These are phyloP conservation scores for Falco concolor DNA, from an alignment of 2,797 vertebrate species.

Conservation along the genomic window DNA sequence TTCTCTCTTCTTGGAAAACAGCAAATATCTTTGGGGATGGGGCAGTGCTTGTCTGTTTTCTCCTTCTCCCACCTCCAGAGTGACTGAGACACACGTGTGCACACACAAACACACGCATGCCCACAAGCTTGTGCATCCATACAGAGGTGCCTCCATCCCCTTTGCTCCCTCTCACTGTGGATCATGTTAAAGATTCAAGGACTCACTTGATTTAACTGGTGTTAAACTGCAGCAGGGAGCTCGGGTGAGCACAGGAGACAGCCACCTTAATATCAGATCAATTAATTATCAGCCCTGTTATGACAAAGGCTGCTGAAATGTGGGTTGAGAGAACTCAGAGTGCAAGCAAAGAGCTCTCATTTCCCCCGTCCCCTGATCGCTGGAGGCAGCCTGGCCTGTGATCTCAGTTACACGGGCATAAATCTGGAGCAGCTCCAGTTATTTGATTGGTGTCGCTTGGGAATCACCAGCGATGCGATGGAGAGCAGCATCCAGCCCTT, in stretches of 20 bases:
- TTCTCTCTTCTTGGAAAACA: neutral
- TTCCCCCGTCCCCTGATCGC: neutral
- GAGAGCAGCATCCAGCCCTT: neutral
- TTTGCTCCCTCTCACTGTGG: neutral
- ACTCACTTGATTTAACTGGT: neutral
- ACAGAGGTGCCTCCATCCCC: neutral
- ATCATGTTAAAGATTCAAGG: neutral
- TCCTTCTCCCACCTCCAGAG: neutral
- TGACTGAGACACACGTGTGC: rapidly evolving
- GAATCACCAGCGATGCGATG: neutral
- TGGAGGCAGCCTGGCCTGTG: constrained; percentile 1
- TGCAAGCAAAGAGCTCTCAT: neutral
- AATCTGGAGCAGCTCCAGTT: neutral
- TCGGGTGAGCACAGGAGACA: neutral
- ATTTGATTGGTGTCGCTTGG: neutral
- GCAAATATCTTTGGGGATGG: neutral
- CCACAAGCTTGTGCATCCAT: rapidly evolving
- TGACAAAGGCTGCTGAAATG: constrained; percentile 10
- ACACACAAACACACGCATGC: rapidly evolving
- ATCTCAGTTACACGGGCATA: neutral
- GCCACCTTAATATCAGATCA: neutral
- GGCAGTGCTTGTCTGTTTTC: neutral
- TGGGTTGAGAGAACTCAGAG: constrained; percentile 7
- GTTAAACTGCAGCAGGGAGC: neutral
- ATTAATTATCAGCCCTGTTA: constrained; percentile 35